Percentiles rank a stretch among this genome's conserved stretches.
Conservation (phyloP, 2,888 invertebrate genomes). For the Creontiades dilutus region DNA sequence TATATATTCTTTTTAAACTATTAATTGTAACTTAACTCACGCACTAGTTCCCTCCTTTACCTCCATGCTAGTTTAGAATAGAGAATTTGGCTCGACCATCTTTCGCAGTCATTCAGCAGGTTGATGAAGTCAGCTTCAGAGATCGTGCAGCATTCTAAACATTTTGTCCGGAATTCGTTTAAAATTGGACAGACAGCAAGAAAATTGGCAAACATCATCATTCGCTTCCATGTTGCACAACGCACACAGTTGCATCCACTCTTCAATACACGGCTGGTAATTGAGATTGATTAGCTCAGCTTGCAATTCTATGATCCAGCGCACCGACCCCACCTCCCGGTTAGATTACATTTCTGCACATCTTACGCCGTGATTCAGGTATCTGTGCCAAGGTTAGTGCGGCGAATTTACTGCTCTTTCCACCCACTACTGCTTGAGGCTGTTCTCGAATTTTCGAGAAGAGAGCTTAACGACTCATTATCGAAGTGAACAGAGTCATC, state of each 20-base stretch:
- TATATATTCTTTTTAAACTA: too few relatives aligned
- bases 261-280: conserved; percentile 49
- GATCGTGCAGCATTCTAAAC: conserved; percentile 16
- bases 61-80: too few relatives aligned
- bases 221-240: conserved; percentile 49
- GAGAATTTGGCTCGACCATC: conserved; percentile 29
- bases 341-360: conserved; percentile 40
- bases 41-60: conserved; percentile 14
- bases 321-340: conserved; percentile 19
- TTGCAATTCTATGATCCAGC: conserved; percentile 30
- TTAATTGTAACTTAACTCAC: conserved; percentile 39
- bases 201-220: not conserved
- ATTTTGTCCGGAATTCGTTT: too few relatives aligned
- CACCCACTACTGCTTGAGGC: too few relatives aligned
- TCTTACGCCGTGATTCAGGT: conserved; percentile 21
- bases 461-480: conserved; percentile 30
- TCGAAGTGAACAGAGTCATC: conserved; percentile 20
- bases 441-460: not conserved
- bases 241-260: conserved; percentile 27
- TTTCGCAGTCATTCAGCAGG: conserved; percentile 42
- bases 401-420: conserved; percentile 33
- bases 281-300: conserved; percentile 49
- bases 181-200: not conserved
- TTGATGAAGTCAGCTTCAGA: conserved; percentile 19
- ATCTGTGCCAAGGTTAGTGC: conserved; percentile 40